Base-by-base conservation (phyloP, 2,797 vertebrate genomes). In the Pantherophis alleghaniensis region DNA sequence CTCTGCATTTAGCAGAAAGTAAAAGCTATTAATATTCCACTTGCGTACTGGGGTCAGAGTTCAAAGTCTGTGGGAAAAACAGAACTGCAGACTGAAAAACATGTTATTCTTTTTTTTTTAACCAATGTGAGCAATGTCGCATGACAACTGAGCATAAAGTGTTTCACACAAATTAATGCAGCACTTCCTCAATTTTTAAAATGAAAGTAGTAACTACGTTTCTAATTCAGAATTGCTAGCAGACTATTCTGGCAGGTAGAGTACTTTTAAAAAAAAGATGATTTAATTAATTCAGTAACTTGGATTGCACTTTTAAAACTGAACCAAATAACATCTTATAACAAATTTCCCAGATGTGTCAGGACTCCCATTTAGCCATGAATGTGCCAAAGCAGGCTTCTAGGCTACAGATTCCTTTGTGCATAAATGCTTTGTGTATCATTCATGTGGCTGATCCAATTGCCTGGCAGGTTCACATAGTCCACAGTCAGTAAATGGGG, bases 1-100 rank as follows among this genome's bases (percentile, higher is more conserved):
- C 32, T 89, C 18, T 91, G 6, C 13, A 90, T 92, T 88, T 88
- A 28, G 53, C 51, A 93, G 47, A 88, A 94, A 92, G 92, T 96
- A 83, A 94, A 94, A 74, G 0, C 87, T 18, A 10, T 96, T 95
- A 95, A 94, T 87, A 96, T 95, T 95, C 94, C 93, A 32, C 47
- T 79, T 93, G 66, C 3, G 86, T 91, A 95, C 59, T 94, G 55
- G 96, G 94, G 92, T 94, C 92, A 93, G 91, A 95, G 89, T 93
- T 93, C 86, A 86, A 86, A 87, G 92, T 42, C 94, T 94, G 56
- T 16, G 88, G n/a, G 63, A 89, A 92, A 88, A 93, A 94, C 88
- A 5, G 92, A 94, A 95, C 93, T 63, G n/a, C 92, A 37, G 28
- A 69, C 88, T 93, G 93, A 69, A 95, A 26, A 66, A 92, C 95